Evolutionary conservation across 2,113 vertebrate species (phyloP).

Genomic region (Engraulis encrasicolus): DNA sequence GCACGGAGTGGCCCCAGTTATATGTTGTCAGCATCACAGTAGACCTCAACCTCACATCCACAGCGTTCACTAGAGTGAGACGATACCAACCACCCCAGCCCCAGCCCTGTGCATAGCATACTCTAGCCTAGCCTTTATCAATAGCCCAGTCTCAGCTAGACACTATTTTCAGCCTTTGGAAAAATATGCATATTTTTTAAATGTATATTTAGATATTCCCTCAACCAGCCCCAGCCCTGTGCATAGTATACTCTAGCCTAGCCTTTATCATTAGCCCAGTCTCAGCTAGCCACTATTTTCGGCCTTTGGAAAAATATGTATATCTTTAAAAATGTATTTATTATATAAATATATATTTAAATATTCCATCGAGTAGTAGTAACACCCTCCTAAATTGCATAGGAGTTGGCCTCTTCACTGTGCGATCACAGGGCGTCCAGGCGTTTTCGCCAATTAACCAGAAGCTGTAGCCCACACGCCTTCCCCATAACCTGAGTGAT

Average conservation of each 20-base stretch:
- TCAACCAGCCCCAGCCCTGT: too few relatives aligned
- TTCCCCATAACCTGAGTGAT: conserved; percentile 8
- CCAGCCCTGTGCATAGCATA: too few relatives aligned
- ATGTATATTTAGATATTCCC: too few relatives aligned
- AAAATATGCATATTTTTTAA: too few relatives aligned
- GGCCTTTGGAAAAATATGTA: neutral
- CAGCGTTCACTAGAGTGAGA: neutral
- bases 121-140: neutral
- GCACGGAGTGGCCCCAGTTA: neutral
- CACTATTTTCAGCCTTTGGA: neutral
- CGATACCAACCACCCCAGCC: neutral
- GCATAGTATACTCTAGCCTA: too few relatives aligned
- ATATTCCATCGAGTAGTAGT: conserved; percentile 4
- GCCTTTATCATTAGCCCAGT: neutral
- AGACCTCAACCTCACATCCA: neutral
- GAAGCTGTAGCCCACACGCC: conserved; percentile 33
- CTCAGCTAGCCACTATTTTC: neutral
- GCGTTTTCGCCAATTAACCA: conserved; percentile 45
- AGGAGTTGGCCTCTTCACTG: neutral
- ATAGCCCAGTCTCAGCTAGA: neutral
- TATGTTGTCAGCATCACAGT: neutral
- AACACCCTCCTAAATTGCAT: conserved; percentile 13
- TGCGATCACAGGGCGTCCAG: neutral
- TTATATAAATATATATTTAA: too few relatives aligned
- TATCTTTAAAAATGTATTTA: too few relatives aligned